These are phyloP conservation scores for Drosophila borborema DNA, from an alignment of 2,888 invertebrate genomes.

Conservation along the genomic window DNA sequence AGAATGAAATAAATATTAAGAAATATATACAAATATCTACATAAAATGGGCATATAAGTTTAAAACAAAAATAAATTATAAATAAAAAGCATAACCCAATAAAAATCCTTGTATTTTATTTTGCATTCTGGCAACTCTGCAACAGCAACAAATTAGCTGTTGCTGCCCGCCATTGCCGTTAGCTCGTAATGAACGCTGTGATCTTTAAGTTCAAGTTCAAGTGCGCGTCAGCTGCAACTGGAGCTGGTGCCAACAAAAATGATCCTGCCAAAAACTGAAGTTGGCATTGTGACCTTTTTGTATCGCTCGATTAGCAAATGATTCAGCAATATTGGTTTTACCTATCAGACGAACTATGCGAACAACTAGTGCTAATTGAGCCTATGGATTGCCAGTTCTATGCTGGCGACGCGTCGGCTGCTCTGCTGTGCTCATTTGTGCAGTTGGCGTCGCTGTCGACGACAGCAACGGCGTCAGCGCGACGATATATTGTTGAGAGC, in stretches of 20 bases:
- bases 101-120: neutral
- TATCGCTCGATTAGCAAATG: constrained; percentile 60
- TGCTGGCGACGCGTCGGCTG: constrained; percentile 29
- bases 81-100: neutral
- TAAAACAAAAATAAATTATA: neutral
- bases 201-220: constrained; percentile 78
- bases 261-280: constrained; percentile 44
- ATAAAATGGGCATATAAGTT: neutral
- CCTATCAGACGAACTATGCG: constrained; percentile 52
- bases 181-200: neutral
- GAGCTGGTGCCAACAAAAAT: constrained; percentile 5
- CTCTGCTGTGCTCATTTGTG: constrained; percentile 71
- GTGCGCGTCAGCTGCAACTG: constrained; percentile 45
- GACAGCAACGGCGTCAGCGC: constrained; percentile 20
- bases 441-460: constrained; percentile 57
- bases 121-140: constrained; percentile 18
- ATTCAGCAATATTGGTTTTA: constrained; percentile 62
- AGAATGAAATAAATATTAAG: neutral
- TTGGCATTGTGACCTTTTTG: constrained; percentile 13
- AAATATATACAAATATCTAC: neutral
- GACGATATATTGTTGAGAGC: constrained; percentile 54
- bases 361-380: constrained; percentile 59
- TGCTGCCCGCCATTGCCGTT: constrained; percentile 17
- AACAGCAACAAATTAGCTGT: constrained; percentile 34
- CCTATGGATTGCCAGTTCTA: constrained; percentile 40